Percentiles rank a stretch among this genome's conserved stretches.
phyloP scores from a whole-genome alignment of 2,888 invertebrate species.

The Empis livida region DNA sequence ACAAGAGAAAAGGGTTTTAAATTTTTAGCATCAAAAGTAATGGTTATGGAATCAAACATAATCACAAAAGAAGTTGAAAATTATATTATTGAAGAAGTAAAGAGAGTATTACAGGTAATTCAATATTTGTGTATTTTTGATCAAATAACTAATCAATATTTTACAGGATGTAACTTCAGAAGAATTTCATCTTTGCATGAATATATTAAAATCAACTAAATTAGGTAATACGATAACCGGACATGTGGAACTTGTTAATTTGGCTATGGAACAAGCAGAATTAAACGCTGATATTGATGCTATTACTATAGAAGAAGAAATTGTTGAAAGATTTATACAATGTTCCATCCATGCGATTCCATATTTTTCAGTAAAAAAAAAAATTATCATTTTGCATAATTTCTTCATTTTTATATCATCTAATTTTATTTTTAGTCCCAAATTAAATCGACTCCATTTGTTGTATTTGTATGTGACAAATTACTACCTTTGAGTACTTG shows the following conservation, averaged over 20 bases:
- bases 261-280: constrained; percentile 78
- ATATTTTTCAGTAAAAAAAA: constrained; percentile 60
- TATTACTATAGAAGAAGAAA: constrained; percentile 48
- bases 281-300: constrained; percentile 49
- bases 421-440: constrained; percentile 47
- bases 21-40: constrained; percentile 73
- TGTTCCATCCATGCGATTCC: constrained; percentile 78
- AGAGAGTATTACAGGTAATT: constrained; percentile 65
- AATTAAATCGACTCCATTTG: constrained; percentile 73
- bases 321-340: constrained; percentile 64
- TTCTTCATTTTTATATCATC: neutral
- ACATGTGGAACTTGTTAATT: constrained; percentile 74
- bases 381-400: neutral
- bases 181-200: constrained; percentile 84
- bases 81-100: constrained; percentile 66
- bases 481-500: constrained; percentile 59
- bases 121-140: neutral
- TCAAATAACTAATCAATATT: neutral
- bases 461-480: constrained; percentile 72
- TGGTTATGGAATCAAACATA: constrained; percentile 61
- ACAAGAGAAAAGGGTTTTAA: constrained; percentile 78
- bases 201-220: constrained; percentile 66
- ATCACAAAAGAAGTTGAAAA: constrained; percentile 78
- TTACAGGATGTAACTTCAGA: constrained; percentile 77
- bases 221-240: constrained; percentile 70